Percentiles rank a stretch among this genome's conserved stretches.
These are phyloP conservation scores for Oasisia sp. DNA, from an alignment of 2,888 invertebrate species.

Conservation along the genomic window DNA sequence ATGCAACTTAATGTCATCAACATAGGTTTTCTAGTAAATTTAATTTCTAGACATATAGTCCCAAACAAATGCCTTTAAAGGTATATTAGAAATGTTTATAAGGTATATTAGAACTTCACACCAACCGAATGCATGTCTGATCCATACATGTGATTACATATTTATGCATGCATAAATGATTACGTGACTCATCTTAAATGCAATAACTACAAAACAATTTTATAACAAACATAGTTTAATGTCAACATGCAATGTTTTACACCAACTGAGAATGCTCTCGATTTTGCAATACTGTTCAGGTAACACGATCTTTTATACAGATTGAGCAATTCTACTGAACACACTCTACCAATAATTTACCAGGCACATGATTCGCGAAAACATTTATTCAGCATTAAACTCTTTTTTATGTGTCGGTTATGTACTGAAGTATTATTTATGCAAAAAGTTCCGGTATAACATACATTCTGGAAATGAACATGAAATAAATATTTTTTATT, in stretches of 20 bases:
- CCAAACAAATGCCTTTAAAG: too few relatives aligned
- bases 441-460: background rate
- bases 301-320: background rate
- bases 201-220: background rate
- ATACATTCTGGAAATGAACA: background rate
- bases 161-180: background rate
- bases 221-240: slow-evolving; percentile 10
- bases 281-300: background rate
- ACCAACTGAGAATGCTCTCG: background rate
- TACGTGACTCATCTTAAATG: background rate
- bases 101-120: too few relatives aligned
- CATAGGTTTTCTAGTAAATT: too few relatives aligned
- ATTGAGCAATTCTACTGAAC: background rate
- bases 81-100: too few relatives aligned
- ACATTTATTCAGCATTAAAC: background rate
- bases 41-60: too few relatives aligned
- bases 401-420: background rate
- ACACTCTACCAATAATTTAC: background rate
- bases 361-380: background rate
- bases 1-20: too few relatives aligned
- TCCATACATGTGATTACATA: background rate
- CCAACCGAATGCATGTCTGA: too few relatives aligned
- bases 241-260: background rate
- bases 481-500: background rate
- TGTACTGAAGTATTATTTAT: background rate